Conservation (phyloP, 2,888 invertebrate species). For the Spisula solida region DNA sequence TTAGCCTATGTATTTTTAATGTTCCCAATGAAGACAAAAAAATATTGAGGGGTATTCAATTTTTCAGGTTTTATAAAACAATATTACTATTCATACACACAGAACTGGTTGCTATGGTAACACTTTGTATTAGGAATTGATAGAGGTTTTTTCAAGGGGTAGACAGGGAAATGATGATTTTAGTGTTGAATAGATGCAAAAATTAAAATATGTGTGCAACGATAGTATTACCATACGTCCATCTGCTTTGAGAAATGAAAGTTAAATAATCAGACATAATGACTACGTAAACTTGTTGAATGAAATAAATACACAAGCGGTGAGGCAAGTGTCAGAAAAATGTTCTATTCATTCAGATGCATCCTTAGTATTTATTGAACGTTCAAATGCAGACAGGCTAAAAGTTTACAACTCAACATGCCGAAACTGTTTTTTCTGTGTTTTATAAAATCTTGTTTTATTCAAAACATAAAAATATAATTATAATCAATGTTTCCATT, state of each 20-base stretch:
- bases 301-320: constrained; percentile 13
- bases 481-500: too few species aligned
- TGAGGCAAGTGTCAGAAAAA: constrained; percentile 18
- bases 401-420: neutral
- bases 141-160: constrained; percentile 29
- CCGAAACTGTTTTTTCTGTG: neutral
- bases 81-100: neutral
- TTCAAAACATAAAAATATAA: neutral
- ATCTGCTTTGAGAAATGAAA: constrained; percentile 62
- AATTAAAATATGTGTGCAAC: constrained; percentile 62
- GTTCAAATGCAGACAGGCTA: neutral
- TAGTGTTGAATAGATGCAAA: constrained; percentile 64
- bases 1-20: neutral
- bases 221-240: constrained; percentile 64
- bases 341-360: neutral
- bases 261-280: constrained; percentile 48
- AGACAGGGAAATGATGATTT: constrained; percentile 42
- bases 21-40: neutral
- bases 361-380: neutral
- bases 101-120: constrained; percentile 26
- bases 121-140: constrained; percentile 23
- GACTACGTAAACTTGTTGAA: constrained; percentile 15
- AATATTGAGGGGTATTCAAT: too few species aligned
- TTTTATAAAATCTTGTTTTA: neutral
- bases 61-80: too few species aligned